Evolutionary conservation across 1,140 invertebrate genomes (phyloP).

Genomic region (Saccostrea glomerata): DNA sequence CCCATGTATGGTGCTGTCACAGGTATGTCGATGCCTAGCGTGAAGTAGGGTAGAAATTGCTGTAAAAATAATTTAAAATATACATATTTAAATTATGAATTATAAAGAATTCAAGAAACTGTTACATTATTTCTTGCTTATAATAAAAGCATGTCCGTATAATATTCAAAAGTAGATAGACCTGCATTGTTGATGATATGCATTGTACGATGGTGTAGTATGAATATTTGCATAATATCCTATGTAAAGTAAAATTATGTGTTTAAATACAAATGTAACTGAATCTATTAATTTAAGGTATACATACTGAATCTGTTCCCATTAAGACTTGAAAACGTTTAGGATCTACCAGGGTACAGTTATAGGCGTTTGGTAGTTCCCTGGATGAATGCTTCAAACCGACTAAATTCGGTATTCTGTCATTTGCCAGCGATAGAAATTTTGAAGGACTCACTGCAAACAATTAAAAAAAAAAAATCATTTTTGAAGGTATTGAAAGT

Average conservation of each 20-base stretch:
- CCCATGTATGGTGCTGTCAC: conserved; percentile 64
- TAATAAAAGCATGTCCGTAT: too few relatives aligned
- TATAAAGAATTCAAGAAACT: too few relatives aligned
- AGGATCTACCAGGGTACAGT: conserved; percentile 58
- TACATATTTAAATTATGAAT: too few relatives aligned
- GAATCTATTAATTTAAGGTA: not conserved
- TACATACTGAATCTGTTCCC: conserved; percentile 67
- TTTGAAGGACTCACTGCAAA: conserved; percentile 86
- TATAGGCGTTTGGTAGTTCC: conserved; percentile 66
- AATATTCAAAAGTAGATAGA: too few relatives aligned
- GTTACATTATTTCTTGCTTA: too few relatives aligned
- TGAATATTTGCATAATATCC: too few relatives aligned
- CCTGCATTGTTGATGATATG: too few relatives aligned
- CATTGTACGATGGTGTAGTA: too few relatives aligned
- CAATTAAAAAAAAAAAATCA: not conserved
- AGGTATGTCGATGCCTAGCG: conserved; percentile 62
- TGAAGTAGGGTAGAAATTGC: conserved; percentile 63
- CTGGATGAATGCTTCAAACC: conserved; percentile 82
- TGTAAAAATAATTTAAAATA: not conserved
- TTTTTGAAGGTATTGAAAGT: not conserved
- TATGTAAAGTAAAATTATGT: too few relatives aligned
- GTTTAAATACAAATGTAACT: too few relatives aligned
- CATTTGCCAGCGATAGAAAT: conserved; percentile 83
- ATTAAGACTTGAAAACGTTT: conserved; percentile 67
- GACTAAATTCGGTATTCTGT: conserved; percentile 85